These are phyloP conservation scores for Xestoiulus laeticollis DNA, from an alignment of 2,888 invertebrate genomes.

Conservation along the genomic window DNA sequence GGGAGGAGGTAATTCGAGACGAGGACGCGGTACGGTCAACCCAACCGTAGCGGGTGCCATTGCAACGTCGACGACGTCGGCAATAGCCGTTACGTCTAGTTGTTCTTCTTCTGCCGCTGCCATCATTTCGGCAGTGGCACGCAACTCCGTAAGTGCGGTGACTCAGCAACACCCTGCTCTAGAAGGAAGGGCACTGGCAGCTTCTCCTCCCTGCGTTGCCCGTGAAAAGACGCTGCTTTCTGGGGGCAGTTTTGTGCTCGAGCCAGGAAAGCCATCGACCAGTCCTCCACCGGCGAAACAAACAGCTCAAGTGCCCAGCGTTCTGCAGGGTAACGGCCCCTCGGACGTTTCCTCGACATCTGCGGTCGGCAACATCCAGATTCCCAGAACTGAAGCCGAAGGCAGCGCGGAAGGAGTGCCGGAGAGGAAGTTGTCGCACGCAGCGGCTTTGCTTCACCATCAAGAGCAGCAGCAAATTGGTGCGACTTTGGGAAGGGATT, in stretches of 20 bases:
- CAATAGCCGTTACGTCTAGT: not conserved
- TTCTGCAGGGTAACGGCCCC: not conserved
- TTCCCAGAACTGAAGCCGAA: slow-evolving; percentile 4
- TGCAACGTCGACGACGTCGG: not conserved
- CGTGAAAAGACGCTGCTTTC: slow-evolving; percentile 56
- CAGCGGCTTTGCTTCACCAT: not conserved
- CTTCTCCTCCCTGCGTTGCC: not conserved
- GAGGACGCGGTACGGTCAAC: slow-evolving; percentile 18
- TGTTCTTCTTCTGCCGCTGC: not conserved
- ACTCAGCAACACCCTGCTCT: not conserved
- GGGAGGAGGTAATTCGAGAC: slow-evolving; percentile 31
- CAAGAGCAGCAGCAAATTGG: not conserved
- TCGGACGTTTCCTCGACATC: not conserved
- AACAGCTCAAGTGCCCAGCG: slow-evolving; percentile 20
- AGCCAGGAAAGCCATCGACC: slow-evolving; percentile 4
- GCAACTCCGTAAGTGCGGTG: not conserved
- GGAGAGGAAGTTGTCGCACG: not conserved
- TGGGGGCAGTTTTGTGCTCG: slow-evolving; percentile 56
- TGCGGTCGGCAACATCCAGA: not conserved
- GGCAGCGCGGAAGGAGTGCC: not conserved
- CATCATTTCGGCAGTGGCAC: not conserved
- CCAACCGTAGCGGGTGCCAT: not conserved
- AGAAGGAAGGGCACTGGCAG: not conserved
- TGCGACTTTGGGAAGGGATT: not conserved
- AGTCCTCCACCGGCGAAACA: not conserved